Percentiles rank a stretch among this genome's conserved stretches.
These are phyloP conservation scores for Perca fluviatilis DNA, from an alignment of 2,113 vertebrate genomes.

Conservation along the genomic window DNA sequence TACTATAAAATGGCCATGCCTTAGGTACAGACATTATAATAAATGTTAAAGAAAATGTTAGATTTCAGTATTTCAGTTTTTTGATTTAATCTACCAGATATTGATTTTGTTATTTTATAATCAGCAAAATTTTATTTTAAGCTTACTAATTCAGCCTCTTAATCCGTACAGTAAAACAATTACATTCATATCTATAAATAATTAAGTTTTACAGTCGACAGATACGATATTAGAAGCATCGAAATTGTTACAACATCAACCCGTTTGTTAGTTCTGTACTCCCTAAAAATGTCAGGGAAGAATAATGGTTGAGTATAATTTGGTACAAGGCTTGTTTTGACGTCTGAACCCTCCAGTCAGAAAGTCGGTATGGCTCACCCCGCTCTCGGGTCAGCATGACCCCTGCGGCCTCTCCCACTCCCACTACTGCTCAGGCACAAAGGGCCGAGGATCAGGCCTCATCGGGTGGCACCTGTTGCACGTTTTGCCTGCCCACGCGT, in stretches of 20 bases:
- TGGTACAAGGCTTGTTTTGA: constrained; percentile 53
- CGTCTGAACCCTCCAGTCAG: constrained; percentile 64
- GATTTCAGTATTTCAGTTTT: not conserved
- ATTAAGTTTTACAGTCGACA: constrained; percentile 6
- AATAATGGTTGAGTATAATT: constrained; percentile 61
- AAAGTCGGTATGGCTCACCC: constrained; percentile 57
- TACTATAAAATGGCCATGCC: not conserved
- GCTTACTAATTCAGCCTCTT: not conserved
- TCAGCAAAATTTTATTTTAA: not conserved
- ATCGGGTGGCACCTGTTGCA: constrained; percentile 82
- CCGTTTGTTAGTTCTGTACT: constrained; percentile 43
- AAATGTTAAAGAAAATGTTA: not conserved
- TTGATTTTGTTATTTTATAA: not conserved
- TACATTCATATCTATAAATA: not conserved
- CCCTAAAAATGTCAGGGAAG: constrained; percentile 56
- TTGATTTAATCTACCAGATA: not conserved
- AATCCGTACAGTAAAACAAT: not conserved
- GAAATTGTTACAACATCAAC: constrained; percentile 9
- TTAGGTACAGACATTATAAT: not conserved
- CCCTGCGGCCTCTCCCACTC: constrained; percentile 84
- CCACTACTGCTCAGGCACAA: constrained; percentile 81
- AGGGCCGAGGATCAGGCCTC: constrained; percentile 68
- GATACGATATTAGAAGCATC: constrained; percentile 1
- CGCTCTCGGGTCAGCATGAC: constrained; percentile 77
- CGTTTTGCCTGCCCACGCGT: constrained; percentile 81